Percentiles rank a stretch among this genome's conserved stretches.
Conservation (phyloP, 30 jellyfish, hydroid and myxozoan species). For the Haliclystus octoradiatus region DNA sequence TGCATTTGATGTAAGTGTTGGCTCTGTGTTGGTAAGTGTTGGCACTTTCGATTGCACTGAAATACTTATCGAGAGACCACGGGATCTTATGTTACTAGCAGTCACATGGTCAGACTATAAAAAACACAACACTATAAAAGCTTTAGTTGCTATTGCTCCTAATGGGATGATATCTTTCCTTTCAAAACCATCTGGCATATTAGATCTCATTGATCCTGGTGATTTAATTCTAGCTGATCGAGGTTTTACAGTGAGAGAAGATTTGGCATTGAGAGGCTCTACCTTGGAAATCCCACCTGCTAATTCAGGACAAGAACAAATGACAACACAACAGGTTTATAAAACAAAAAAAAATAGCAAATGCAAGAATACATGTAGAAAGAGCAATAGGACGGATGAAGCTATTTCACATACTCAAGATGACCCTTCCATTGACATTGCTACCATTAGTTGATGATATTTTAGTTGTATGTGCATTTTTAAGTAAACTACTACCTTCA, state of each 20-base stretch:
- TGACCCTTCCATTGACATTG: slow-evolving; percentile 9
- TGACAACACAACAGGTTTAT: slow-evolving; percentile 8
- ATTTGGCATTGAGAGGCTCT: slow-evolving; percentile 18
- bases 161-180: slow-evolving; percentile 27
- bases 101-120: slow-evolving; percentile 61
- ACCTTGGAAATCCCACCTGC: slow-evolving; percentile 8
- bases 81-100: slow-evolving; percentile 34
- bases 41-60: slow-evolving; percentile 47
- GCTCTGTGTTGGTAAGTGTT: slow-evolving; percentile 4
- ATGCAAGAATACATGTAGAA: slow-evolving; percentile 14
- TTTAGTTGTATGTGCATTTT: not conserved
- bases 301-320: slow-evolving; percentile 9
- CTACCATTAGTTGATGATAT: slow-evolving; percentile 9
- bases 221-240: slow-evolving; percentile 60
- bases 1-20: not conserved
- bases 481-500: slow-evolving; percentile 6
- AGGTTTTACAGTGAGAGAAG: slow-evolving; percentile 46
- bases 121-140: slow-evolving; percentile 40
- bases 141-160: slow-evolving; percentile 36
- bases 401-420: slow-evolving; percentile 3
- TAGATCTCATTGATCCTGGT: slow-evolving; percentile 30
- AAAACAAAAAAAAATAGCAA: slow-evolving; percentile 7
- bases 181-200: slow-evolving; percentile 31
- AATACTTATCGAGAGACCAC: slow-evolving; percentile 52
- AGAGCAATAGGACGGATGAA: slow-evolving; percentile 12